Conservation (phyloP, 2,888 invertebrate genomes). For the Ophion costatus region DNA sequence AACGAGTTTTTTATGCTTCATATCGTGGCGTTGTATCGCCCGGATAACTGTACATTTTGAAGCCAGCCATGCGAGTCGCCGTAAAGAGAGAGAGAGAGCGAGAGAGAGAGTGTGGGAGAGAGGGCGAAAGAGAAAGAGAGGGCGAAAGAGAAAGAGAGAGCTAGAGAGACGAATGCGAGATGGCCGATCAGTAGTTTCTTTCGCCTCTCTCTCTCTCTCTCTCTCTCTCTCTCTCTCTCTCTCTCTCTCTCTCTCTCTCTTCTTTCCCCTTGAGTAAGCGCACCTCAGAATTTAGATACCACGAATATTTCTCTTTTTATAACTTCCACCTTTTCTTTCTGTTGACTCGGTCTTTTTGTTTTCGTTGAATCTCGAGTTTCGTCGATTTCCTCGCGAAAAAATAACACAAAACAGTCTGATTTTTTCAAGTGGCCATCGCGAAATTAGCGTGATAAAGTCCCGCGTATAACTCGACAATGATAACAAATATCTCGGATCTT, state of each 20-base stretch:
- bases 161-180: neutral
- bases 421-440: slow-evolving; percentile 13
- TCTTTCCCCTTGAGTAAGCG: slow-evolving; percentile 8
- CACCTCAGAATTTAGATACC: slow-evolving; percentile 5
- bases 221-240: no score
- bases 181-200: no score
- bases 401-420: slow-evolving; percentile 7
- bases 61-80: slow-evolving; percentile 56
- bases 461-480: neutral
- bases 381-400: neutral
- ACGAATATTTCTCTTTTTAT: neutral
- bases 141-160: neutral
- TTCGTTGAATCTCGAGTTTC: neutral
- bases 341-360: neutral
- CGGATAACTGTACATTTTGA: slow-evolving; percentile 60
- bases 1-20: neutral
- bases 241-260: no score
- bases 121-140: no score
- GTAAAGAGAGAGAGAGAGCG: slow-evolving; percentile 14
- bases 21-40: slow-evolving; percentile 3
- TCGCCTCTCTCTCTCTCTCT: no score
- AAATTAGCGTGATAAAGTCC: slow-evolving; percentile 5
- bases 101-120: slow-evolving; percentile 33
- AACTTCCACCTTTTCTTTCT: slow-evolving; percentile 12
- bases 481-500: neutral